Conservation (phyloP, 2,888 invertebrate genomes). For the Taenaris catops region DNA sequence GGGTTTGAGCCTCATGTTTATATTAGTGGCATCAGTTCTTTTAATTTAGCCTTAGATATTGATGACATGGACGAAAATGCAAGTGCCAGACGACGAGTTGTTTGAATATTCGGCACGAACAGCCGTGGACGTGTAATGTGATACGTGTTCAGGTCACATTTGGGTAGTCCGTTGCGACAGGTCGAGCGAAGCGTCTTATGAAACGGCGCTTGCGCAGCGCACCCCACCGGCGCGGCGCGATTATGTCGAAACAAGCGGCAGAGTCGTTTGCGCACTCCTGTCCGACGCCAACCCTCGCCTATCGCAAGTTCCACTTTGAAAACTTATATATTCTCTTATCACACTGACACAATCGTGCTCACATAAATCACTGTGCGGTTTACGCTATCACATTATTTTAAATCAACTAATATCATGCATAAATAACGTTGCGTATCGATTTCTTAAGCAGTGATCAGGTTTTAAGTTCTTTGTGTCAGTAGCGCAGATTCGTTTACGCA, state of each 20-base stretch:
- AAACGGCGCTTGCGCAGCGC: conserved; percentile 74
- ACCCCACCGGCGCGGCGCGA: conserved; percentile 53
- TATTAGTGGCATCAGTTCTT: no score
- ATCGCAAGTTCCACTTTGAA: conserved; percentile 12
- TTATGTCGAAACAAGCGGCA: conserved; percentile 67
- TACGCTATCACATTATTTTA: conserved; percentile 1
- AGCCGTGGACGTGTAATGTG: conserved; percentile 54
- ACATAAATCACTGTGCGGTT: background rate
- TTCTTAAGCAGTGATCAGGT: conserved; percentile 19
- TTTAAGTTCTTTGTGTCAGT: conserved; percentile 25
- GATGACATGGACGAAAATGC: background rate
- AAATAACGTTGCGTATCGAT: conserved; percentile 7
- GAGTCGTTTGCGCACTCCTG: conserved; percentile 49
- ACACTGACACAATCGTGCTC: conserved; percentile 1
- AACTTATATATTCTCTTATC: conserved; percentile 4
- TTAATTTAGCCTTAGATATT: no score
- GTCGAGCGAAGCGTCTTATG: conserved; percentile 72
- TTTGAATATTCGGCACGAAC: conserved; percentile 36
- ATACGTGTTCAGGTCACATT: conserved; percentile 77
- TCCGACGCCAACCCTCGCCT: conserved; percentile 44
- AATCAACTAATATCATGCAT: conserved; percentile 8
- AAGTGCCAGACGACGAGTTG: background rate
- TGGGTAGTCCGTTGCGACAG: conserved; percentile 76
- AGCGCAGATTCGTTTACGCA: conserved; percentile 33
- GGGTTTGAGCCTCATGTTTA: no score